These are phyloP conservation scores for Podarcis raffonei DNA, from an alignment of 2,113 vertebrate genomes.

Conservation along the genomic window DNA sequence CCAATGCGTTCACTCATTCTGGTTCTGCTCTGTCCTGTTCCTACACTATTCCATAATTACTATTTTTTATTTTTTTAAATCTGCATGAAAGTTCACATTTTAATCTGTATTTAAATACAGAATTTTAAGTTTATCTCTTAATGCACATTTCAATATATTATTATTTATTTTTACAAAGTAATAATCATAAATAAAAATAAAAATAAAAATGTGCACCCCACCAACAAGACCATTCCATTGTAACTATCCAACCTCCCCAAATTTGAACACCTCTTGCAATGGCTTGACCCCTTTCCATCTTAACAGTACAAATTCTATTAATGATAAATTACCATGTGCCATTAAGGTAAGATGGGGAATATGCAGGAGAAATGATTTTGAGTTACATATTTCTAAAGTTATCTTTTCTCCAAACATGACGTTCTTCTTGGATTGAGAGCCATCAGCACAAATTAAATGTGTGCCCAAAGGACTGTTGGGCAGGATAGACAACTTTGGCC, in stretches of 20 bases:
- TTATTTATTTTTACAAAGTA: too few relatives aligned
- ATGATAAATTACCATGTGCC: too few relatives aligned
- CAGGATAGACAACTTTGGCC: background rate
- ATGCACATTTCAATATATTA: too few relatives aligned
- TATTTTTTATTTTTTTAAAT: background rate
- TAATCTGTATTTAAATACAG: background rate
- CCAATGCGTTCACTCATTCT: background rate
- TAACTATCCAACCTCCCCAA: too few relatives aligned
- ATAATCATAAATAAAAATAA: too few relatives aligned
- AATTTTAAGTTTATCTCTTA: background rate
- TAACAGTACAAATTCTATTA: background rate
- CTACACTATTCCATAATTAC: background rate
- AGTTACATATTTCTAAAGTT: background rate
- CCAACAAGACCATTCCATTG: too few relatives aligned
- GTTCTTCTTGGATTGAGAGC: background rate
- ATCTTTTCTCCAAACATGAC: background rate
- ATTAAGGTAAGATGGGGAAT: too few relatives aligned
- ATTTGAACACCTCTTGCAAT: too few relatives aligned
- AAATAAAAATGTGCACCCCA: too few relatives aligned
- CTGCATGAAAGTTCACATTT: background rate
- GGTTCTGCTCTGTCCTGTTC: background rate
- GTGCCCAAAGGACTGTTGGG: background rate
- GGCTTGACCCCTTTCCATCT: background rate
- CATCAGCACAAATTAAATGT: background rate
- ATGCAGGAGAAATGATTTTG: too few relatives aligned